Percentiles rank a stretch among this genome's conserved stretches.
These are phyloP conservation scores for Digitonthophagus gazella DNA, from an alignment of 2,888 invertebrate genomes.

Conservation along the genomic window DNA sequence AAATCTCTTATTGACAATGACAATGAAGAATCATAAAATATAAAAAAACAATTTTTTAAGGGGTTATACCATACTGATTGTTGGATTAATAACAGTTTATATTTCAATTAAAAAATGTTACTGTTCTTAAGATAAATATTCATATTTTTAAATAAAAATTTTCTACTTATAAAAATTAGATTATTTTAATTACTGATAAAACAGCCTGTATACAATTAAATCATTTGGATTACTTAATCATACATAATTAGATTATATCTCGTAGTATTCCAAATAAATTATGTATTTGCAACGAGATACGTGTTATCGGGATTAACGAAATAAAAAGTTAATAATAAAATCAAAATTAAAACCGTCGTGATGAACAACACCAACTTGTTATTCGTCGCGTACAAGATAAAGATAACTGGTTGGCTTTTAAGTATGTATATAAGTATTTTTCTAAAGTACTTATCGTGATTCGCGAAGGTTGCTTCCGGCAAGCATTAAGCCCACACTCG, in stretches of 20 bases:
- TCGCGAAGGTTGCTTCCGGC: background rate
- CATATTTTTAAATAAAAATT: no score
- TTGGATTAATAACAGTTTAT: no score
- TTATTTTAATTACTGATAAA: no score
- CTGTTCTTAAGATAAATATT: no score
- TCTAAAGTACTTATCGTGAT: background rate
- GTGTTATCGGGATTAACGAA: background rate
- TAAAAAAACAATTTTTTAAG: no score
- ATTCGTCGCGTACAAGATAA: background rate
- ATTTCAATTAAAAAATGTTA: no score
- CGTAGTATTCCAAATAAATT: background rate
- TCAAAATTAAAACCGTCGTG: background rate
- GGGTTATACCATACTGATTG: no score
- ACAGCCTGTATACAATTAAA: no score
- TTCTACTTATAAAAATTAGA: no score
- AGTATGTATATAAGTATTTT: background rate
- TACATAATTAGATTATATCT: background rate
- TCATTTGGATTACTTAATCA: background rate
- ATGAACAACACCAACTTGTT: background rate
- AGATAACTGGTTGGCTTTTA: background rate
- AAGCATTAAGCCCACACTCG: background rate
- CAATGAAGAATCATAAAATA: no score
- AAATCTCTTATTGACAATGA: no score
- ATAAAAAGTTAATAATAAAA: background rate
- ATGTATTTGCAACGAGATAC: background rate